Base-by-base conservation (phyloP, 2,888 invertebrate genomes). In the Emmelina monodactyla region DNA sequence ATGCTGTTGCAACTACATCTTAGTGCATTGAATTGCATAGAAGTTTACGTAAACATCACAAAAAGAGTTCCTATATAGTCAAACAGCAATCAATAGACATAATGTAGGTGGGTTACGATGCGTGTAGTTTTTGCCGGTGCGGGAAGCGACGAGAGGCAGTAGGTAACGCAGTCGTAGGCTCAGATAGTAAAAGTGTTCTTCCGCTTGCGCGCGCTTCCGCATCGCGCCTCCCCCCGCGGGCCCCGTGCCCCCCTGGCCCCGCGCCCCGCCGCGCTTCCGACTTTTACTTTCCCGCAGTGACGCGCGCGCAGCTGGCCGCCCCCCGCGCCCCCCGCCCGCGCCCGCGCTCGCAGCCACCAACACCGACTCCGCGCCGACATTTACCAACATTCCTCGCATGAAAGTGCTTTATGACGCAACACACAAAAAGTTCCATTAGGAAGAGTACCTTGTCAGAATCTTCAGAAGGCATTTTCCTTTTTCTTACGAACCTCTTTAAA, bases 171-270 rank as follows among this genome's bases (percentile, higher is more conserved):
- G 37, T 49, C 48, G 49, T 50, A 48, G 46, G 29, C 29, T 29
- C 29, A 48, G 66, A 73, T 70, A 73, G 72, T 73, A 73, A 72
- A 69, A 73, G 71, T 71, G 58, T 57, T 69, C 64, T 67, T 68
- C 66, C 66, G 66, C 58, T 72, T 68, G 70, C 73, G 67, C 57
- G 50, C 36, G 38, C 40, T 41, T 37, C 38, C 34, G 33, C 41
- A 36, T 42, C 15, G 40, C 34, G 35, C 41, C 13, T 36, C 6
- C 34, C 36, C 38, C 42, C 34, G 22, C 46, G 14, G 41, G 33
- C 33, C 40, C 38, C 42, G 15, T 40, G 34, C 39, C 32, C 42
- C 28, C 47, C 37, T 39, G n/a, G n/a, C n/a, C 34, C 40, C 37
- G 44, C 39, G 35, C 37, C 49, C 44, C 53, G 11, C 6, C n/a